A percentile compares a stretch with the other conserved stretches of the same genome.
These are phyloP conservation scores for Ammodramus savannarum DNA, from an alignment of 2,113 vertebrate genomes.

Conservation along the genomic window DNA sequence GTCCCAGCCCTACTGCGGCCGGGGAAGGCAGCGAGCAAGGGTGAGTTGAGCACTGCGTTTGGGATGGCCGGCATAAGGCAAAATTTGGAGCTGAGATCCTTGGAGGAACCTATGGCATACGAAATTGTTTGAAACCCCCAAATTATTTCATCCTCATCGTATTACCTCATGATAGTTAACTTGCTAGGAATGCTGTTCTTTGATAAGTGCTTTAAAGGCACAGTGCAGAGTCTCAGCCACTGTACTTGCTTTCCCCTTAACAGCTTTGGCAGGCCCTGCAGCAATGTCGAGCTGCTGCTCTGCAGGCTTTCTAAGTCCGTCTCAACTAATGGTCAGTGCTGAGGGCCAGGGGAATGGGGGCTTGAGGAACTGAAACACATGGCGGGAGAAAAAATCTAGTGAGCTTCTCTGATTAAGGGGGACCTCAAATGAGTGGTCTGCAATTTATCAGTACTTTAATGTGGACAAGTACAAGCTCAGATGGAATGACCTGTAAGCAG, in stretches of 20 bases:
- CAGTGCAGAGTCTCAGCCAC: neutral
- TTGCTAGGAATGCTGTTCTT: neutral
- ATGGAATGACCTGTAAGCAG: neutral
- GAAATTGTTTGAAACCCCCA: neutral
- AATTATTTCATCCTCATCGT: neutral
- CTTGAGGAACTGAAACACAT: neutral
- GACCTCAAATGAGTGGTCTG: neutral
- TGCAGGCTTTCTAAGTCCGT: neutral
- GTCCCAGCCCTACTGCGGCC: neutral
- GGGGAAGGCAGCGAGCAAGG: neutral
- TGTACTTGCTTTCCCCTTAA: neutral
- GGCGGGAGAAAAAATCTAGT: neutral
- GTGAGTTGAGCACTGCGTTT: fast-evolving
- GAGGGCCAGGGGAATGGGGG: neutral
- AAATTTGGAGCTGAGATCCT: neutral
- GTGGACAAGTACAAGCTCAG: neutral
- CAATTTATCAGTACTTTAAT: neutral
- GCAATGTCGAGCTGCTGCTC: neutral
- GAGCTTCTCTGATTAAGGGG: neutral
- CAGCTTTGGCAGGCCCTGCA: neutral
- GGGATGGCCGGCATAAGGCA: neutral
- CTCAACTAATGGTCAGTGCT: neutral
- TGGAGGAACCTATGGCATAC: neutral
- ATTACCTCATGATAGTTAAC: constrained; percentile 13
- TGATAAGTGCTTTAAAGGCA: constrained; percentile 36